These are phyloP conservation scores for Rotaria socialis DNA, from an alignment of 2,888 invertebrate genomes.

Conservation along the genomic window DNA sequence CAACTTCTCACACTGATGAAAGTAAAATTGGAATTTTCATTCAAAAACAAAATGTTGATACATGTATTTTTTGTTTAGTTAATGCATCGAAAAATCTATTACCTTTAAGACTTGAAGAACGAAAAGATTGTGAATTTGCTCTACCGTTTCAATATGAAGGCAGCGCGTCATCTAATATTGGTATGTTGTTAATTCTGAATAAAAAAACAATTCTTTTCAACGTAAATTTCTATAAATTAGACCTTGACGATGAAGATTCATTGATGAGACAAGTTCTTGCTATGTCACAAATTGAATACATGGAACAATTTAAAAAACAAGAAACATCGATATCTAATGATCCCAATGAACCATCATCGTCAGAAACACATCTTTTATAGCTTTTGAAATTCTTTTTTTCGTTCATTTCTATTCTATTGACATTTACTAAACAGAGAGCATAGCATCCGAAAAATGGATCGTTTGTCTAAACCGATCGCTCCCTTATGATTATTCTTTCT, in stretches of 20 bases:
- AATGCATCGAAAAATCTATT: background rate
- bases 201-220: too few relatives aligned
- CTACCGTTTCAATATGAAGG: background rate
- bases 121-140: constrained; percentile 4
- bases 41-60: background rate
- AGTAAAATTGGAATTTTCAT: background rate
- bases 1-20: background rate
- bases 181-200: background rate
- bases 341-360: background rate
- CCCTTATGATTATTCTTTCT: background rate
- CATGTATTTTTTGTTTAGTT: background rate
- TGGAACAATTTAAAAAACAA: constrained; percentile 66
- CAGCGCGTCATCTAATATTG: background rate
- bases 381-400: background rate
- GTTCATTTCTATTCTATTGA: background rate
- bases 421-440: background rate
- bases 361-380: background rate
- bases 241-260: constrained; percentile 63
- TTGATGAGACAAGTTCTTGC: constrained; percentile 71
- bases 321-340: background rate
- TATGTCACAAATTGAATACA: constrained; percentile 70
- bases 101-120: constrained; percentile 12
- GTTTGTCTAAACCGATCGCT: background rate
- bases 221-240: constrained; percentile 40
- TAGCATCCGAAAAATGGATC: background rate